Base-by-base conservation (phyloP, 35 echinoderm and acorn worm genomes). In the Amphiura filiformis region DNA sequence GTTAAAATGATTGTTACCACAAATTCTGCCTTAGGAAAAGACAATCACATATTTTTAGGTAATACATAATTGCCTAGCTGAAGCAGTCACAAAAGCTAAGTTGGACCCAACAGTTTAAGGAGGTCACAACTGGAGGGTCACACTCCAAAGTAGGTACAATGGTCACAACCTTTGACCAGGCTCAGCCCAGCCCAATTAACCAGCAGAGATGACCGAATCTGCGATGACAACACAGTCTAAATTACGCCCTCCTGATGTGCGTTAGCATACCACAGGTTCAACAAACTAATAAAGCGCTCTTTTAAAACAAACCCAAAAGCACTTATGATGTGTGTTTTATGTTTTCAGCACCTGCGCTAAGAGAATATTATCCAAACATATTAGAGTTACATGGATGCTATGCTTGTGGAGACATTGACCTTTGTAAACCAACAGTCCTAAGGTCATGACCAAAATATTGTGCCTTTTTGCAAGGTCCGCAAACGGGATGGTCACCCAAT, bases 171-270 rank as follows among this genome's bases (percentile, higher is more conserved):
- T 52, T 20, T 52, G 44, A 20, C 44, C n/a, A n/a, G n/a, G n/a
- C n/a, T n/a, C n/a, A n/a, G n/a, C n/a, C n/a, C n/a, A n/a, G n/a
- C n/a, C n/a, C n/a, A n/a, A n/a, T n/a, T n/a, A n/a, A n/a, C n/a
- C n/a, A n/a, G n/a, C 44, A 52, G 20, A 52, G 20, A 52, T 52
- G 44, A 52, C 44, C 44, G 44, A 52, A 11, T 20, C 44, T 11
- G 44, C 20, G 44, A 52, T 20, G n/a, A n/a, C n/a, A n/a, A n/a
- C n/a, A n/a, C 44, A 52, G 44, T 52, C 61, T 70, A 70, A 70
- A n/a, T 70, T 70, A 70, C 61, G 28, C 61, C 61, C 61, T 70
- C 61, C 61, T 70, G 61, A 70, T 70, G 61, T 70, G 61, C 26
- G 61, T 70, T 70, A n/a, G 61, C 61, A 70, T 70, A 70, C 61